phyloP scores from a whole-genome alignment of 2,113 vertebrate species.

The Pelodiscus sinensis region DNA sequence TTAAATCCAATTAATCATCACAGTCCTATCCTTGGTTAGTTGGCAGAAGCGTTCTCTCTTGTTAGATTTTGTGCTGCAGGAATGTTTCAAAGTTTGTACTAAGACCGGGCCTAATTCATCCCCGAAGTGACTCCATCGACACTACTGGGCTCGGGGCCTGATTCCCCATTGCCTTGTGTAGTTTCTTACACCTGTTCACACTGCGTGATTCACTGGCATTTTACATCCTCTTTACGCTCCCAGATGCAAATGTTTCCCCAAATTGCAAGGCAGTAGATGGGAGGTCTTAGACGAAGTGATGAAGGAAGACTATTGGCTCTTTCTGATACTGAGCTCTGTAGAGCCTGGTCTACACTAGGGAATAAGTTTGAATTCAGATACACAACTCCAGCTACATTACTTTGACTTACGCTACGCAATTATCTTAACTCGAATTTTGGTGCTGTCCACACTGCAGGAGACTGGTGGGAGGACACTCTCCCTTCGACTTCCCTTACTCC shows the following conservation, averaged over 20 bases:
- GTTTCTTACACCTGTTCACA: neutral
- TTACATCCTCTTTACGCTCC: neutral
- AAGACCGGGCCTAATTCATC: neutral
- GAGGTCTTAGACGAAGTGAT: too few relatives aligned
- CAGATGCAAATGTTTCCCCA: neutral
- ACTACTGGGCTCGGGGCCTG: neutral
- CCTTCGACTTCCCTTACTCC: too few relatives aligned
- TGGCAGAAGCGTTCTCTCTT: neutral
- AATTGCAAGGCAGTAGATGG: neutral
- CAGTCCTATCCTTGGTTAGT: neutral
- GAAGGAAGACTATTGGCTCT: accelerated
- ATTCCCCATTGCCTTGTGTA: neutral
- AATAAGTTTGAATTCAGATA: too few relatives aligned
- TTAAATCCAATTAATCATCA: constrained; percentile 2
- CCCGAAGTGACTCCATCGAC: neutral
- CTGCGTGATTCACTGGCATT: neutral
- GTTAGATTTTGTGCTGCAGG: neutral
- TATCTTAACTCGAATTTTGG: too few relatives aligned
- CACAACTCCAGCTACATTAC: too few relatives aligned
- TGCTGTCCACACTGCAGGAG: too few relatives aligned
- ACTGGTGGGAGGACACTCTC: too few relatives aligned
- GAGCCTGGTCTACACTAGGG: too few relatives aligned
- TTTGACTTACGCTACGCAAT: too few relatives aligned
- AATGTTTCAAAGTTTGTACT: neutral
- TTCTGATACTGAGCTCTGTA: neutral